Percentiles rank a stretch among this genome's conserved stretches.
phyloP scores from a whole-genome alignment of 2,888 invertebrate genomes.

The Cephonodes hylas region DNA sequence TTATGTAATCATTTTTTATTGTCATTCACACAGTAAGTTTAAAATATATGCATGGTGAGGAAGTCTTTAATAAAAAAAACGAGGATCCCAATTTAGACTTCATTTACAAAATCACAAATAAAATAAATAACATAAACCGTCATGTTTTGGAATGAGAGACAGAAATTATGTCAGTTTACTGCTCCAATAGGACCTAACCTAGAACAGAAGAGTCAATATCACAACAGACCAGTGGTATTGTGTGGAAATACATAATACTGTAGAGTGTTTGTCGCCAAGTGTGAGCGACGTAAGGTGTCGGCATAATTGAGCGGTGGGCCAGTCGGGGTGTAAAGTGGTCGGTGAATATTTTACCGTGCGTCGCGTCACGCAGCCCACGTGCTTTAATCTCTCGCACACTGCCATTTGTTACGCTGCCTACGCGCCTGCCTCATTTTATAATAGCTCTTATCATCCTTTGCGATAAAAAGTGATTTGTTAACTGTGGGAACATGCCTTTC shows the following conservation, averaged over 20 bases:
- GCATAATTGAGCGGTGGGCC: conserved; percentile 47
- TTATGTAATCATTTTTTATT: too few relatives aligned
- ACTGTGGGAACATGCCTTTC: not conserved
- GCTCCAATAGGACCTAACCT: too few relatives aligned
- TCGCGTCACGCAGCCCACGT: conserved; percentile 47
- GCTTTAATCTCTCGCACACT: conserved; percentile 13
- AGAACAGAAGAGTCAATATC: too few relatives aligned
- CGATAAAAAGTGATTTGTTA: not conserved
- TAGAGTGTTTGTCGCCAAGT: not conserved
- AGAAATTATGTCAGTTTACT: too few relatives aligned
- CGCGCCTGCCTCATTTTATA: conserved; percentile 30
- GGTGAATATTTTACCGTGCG: conserved; percentile 71
- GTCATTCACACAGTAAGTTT: too few relatives aligned
- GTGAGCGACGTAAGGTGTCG: conserved; percentile 25
- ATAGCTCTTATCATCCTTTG: not conserved
- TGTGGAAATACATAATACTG: not conserved
- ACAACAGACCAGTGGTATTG: not conserved
- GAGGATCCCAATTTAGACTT: not conserved
- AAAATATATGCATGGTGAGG: too few relatives aligned
- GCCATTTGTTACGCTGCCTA: conserved; percentile 21
- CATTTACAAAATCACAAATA: not conserved
- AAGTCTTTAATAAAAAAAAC: too few relatives aligned
- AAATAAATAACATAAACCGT: not conserved
- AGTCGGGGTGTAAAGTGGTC: conserved; percentile 58
- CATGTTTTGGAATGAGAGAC: too few relatives aligned